phyloP scores from a whole-genome alignment of 2,113 vertebrate species.

The Apodemus speciosus region DNA sequence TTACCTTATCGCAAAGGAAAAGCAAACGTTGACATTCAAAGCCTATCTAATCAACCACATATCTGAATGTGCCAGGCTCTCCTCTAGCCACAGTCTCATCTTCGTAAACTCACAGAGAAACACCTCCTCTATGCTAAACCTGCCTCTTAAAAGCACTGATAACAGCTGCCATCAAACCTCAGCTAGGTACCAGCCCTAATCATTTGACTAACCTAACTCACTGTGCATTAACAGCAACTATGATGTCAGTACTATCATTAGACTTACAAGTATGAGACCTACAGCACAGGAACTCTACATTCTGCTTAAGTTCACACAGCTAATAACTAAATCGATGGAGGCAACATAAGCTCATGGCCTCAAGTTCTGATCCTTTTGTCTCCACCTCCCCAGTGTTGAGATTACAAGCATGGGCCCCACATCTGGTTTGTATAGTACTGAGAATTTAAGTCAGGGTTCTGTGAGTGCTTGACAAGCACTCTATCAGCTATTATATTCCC shows the following conservation, averaged over 20 bases:
- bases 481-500: neutral
- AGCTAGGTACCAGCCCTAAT: neutral
- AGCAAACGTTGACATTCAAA: conserved; percentile 24
- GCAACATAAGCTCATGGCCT: neutral
- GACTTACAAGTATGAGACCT: neutral
- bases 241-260: neutral
- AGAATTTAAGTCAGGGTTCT: neutral
- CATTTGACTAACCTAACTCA: neutral
- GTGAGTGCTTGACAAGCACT: neutral
- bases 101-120: neutral
- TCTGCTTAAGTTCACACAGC: neutral
- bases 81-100: neutral
- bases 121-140: neutral
- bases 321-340: neutral
- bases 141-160: neutral
- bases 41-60: neutral
- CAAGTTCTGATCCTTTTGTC: neutral
- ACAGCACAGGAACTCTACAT: neutral
- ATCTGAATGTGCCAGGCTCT: neutral
- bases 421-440: neutral
- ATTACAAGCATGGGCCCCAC: neutral
- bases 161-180: neutral
- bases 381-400: neutral
- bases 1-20: neutral
- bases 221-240: neutral